phyloP scores from a whole-genome alignment of 2,797 vertebrate genomes.

The Scleropages formosus region DNA sequence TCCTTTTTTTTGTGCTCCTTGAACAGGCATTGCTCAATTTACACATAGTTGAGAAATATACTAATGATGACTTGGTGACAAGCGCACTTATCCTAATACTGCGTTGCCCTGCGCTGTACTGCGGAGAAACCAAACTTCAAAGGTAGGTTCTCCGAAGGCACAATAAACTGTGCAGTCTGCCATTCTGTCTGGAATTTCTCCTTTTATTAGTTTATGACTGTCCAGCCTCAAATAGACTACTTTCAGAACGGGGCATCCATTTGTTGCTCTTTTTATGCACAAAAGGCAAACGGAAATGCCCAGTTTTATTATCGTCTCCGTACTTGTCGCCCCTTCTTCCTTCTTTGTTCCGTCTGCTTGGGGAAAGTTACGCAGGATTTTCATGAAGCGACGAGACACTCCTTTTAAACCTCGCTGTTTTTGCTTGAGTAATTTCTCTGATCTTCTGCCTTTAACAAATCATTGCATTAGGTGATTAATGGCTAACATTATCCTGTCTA shows the following conservation, averaged over 20 bases:
- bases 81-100: conserved; percentile 15
- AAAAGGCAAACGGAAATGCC: conserved; percentile 76
- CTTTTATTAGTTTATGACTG: conserved; percentile 94
- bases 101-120: conserved; percentile 61
- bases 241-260: conserved; percentile 79
- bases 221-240: conserved; percentile 83
- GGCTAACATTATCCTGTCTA: no score
- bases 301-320: conserved; percentile 67
- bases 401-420: neutral
- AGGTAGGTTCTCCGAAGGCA: conserved; percentile 72
- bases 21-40: neutral
- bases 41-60: neutral
- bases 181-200: conserved; percentile 84
- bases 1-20: neutral
- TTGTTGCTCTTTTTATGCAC: conserved; percentile 79
- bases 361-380: neutral
- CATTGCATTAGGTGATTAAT: no score
- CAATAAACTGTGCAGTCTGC: conserved; percentile 80
- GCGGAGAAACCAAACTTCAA: conserved; percentile 83
- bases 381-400: conserved; percentile 37
- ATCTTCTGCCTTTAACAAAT: no score
- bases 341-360: conserved; percentile 31
- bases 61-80: conserved; percentile 10
- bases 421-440: neutral
- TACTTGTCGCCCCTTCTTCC: neutral